Conservation (phyloP, 2,113 vertebrate species). For the Sula dactylatra region DNA sequence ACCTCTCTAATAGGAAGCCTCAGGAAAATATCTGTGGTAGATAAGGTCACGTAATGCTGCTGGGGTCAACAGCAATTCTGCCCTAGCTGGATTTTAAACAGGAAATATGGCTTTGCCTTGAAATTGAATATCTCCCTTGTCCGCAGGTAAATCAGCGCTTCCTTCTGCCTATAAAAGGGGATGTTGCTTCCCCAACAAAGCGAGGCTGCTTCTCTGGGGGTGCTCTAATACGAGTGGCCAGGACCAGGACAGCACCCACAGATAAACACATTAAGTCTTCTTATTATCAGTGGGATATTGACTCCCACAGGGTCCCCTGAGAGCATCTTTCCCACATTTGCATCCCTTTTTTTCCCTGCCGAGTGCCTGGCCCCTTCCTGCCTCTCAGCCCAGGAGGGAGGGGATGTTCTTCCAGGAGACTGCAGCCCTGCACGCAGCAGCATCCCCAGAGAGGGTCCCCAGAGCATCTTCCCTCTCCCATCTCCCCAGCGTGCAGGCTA, state of each 20-base stretch:
- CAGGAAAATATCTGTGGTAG: not conserved
- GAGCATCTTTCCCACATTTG: not conserved
- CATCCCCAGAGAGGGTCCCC: not conserved
- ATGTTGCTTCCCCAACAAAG: not conserved
- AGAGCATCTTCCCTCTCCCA: not conserved
- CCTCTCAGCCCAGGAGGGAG: not conserved
- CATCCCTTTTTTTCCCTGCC: not conserved
- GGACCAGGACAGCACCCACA: not conserved
- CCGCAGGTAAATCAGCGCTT: accelerated
- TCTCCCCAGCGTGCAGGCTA: not conserved
- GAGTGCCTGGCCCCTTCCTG: not conserved
- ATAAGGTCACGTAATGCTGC: conserved; percentile 14
- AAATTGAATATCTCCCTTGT: not conserved
- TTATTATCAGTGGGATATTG: not conserved
- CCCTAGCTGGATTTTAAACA: not conserved
- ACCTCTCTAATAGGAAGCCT: not conserved
- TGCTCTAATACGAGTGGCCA: not conserved
- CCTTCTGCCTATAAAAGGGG: not conserved
- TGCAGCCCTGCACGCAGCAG: accelerated
- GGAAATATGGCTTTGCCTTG: not conserved
- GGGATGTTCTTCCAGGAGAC: no score
- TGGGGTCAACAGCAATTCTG: conserved; percentile 23
- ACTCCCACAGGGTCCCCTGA: not conserved
- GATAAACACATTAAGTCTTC: not conserved
- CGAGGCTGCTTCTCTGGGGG: accelerated